Conservation (phyloP, 2,888 invertebrate genomes). For the Drosophila parthenogenetica region DNA sequence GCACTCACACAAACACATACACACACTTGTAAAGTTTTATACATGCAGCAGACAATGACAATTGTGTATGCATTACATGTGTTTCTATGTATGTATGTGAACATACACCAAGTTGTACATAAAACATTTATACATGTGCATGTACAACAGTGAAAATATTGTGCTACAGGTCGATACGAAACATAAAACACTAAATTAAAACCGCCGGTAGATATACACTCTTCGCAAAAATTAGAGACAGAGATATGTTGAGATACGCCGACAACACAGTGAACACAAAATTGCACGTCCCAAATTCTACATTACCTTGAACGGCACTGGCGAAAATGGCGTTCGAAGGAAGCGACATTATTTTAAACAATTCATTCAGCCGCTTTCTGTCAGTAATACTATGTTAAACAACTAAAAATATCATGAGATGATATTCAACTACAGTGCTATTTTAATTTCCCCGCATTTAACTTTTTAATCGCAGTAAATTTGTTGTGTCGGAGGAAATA, state of each 20-base stretch:
- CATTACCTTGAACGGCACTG: constrained; percentile 64
- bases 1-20: constrained; percentile 13
- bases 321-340: constrained; percentile 50
- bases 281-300: constrained; percentile 59
- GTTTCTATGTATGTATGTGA: constrained; percentile 23
- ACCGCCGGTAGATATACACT: constrained; percentile 13
- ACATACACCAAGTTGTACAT: constrained; percentile 31
- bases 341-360: constrained; percentile 30
- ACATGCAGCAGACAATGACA: constrained; percentile 30
- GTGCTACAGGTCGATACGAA: not conserved
- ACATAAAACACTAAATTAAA: not conserved
- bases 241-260: constrained; percentile 18
- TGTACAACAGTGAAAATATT: constrained; percentile 3
- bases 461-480: constrained; percentile 64
- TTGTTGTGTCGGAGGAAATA: constrained; percentile 77
- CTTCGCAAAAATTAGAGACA: constrained; percentile 14
- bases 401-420: constrained; percentile 20
- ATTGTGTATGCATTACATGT: constrained; percentile 53
- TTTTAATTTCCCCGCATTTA: constrained; percentile 50
- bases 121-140: constrained; percentile 35
- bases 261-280: constrained; percentile 49
- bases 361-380: constrained; percentile 11
- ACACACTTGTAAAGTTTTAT: constrained; percentile 12
- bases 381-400: constrained; percentile 11
- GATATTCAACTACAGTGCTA: constrained; percentile 29